Evolutionary conservation across 2,888 invertebrate genomes (phyloP).

Genomic region (Phaedon cochleariae): DNA sequence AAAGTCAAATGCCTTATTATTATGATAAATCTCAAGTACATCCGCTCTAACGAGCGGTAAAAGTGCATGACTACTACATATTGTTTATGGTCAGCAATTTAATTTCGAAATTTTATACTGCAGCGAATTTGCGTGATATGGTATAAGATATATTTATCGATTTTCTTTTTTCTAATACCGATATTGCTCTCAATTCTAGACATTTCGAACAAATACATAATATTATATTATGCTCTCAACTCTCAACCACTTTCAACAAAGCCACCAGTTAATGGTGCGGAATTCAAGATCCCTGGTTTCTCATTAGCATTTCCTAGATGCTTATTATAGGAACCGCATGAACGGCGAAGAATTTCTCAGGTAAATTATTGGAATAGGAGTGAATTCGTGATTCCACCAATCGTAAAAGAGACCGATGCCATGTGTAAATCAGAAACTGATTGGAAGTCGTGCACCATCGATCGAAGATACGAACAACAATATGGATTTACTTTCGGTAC

Average conservation of each 20-base stretch:
- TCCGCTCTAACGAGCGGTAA: conserved; percentile 42
- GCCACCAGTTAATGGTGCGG: not conserved
- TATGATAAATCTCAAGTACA: conserved; percentile 43
- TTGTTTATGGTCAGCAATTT: conserved; percentile 26
- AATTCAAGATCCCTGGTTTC: not conserved
- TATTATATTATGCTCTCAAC: too few species aligned
- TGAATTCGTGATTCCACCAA: not conserved
- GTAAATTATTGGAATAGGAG: not conserved
- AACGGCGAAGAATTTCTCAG: not conserved
- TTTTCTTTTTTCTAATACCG: conserved; percentile 20
- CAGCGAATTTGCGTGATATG: conserved; percentile 28
- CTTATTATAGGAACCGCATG: not conserved
- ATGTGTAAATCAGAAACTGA: not conserved
- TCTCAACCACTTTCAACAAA: conserved; percentile 8
- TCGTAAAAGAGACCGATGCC: not conserved
- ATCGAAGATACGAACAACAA: not conserved
- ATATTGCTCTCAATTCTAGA: conserved; percentile 13
- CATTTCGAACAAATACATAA: conserved; percentile 13
- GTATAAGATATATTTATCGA: conserved; percentile 21
- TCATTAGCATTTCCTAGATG: conserved; percentile 1
- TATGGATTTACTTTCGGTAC: too few species aligned
- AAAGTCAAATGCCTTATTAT: conserved; percentile 40
- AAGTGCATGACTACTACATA: conserved; percentile 30
- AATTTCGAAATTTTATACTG: conserved; percentile 27
- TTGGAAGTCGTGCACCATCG: not conserved